These are phyloP conservation scores for Cyclura pinguis DNA, from an alignment of 2,797 vertebrate genomes.

Conservation along the genomic window DNA sequence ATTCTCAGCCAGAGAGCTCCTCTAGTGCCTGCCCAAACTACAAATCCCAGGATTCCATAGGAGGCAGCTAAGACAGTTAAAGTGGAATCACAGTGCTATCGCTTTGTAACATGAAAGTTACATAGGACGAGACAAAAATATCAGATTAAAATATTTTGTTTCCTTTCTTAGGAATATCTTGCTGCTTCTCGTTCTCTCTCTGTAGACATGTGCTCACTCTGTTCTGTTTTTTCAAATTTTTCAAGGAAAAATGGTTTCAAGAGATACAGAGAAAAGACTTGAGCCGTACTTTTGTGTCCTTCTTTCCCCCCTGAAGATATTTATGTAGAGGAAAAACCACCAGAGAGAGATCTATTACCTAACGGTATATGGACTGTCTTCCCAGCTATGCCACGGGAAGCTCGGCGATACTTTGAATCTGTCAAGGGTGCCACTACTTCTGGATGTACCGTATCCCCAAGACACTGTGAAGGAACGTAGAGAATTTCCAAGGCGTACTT, in stretches of 20 bases:
- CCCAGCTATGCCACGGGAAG: conserved; percentile 36
- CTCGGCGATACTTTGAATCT: conserved; percentile 52
- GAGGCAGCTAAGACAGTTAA: too few relatives aligned
- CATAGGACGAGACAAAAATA: too few relatives aligned
- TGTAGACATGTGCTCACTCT: not conserved
- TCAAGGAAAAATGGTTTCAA: not conserved
- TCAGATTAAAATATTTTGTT: too few relatives aligned
- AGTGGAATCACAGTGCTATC: too few relatives aligned
- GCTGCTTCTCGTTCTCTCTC: too few relatives aligned
- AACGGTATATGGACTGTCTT: conserved; percentile 50
- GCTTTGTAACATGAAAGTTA: too few relatives aligned
- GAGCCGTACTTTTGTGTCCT: not conserved
- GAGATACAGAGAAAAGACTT: conserved; percentile 33
- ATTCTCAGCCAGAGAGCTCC: too few relatives aligned
- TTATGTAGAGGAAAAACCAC: conserved; percentile 45
- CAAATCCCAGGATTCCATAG: too few relatives aligned
- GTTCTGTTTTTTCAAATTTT: not conserved
- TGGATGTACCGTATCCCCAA: conserved; percentile 42
- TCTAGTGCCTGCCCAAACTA: too few relatives aligned
- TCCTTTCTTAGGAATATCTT: too few relatives aligned
- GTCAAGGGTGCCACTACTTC: conserved; percentile 41
- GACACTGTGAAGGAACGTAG: conserved; percentile 41
- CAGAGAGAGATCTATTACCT: conserved; percentile 46
- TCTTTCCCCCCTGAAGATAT: conserved; percentile 20
- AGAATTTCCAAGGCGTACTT: conserved; percentile 54